A percentile compares a stretch with the other conserved stretches of the same genome.
Conservation (phyloP, 2,113 vertebrate genomes). For the Zosterops hypoxanthus region DNA sequence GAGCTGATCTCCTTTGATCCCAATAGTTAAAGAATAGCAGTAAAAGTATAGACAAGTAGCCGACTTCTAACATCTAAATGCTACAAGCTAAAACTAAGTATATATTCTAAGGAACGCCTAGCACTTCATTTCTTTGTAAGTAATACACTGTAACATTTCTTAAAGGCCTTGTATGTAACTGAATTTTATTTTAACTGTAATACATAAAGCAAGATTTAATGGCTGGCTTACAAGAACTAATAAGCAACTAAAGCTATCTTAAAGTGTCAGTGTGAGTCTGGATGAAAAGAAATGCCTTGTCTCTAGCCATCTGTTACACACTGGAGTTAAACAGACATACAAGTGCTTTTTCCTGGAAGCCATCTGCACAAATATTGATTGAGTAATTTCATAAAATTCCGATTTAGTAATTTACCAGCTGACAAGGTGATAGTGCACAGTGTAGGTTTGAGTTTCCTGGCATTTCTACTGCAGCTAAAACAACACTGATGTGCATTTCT, state of each 20-base stretch:
- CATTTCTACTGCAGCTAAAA: constrained; percentile 72
- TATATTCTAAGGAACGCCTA: neutral
- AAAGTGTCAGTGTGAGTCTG: constrained; percentile 20
- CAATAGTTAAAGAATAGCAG: neutral
- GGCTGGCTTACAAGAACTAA: constrained; percentile 21
- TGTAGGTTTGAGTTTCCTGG: constrained; percentile 51
- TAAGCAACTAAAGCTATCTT: constrained; percentile 35
- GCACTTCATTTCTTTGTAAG: neutral
- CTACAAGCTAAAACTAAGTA: neutral
- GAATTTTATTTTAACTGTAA: constrained; percentile 28
- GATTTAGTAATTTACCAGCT: constrained; percentile 50
- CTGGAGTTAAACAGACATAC: constrained; percentile 40
- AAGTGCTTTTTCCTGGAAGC: constrained; percentile 70
- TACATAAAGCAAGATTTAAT: constrained; percentile 7
- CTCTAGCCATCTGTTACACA: constrained; percentile 36
- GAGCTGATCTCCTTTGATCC: neutral
- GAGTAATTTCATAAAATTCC: constrained; percentile 64
- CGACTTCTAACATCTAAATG: neutral
- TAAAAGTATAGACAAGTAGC: neutral
- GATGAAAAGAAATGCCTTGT: constrained; percentile 30
- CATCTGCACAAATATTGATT: constrained; percentile 58
- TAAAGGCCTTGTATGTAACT: neutral
- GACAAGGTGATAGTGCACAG: constrained; percentile 54
- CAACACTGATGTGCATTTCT: constrained; percentile 65
- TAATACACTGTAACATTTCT: neutral